phyloP scores from a whole-genome alignment of 2,797 vertebrate species.

The Paedocypris micromegethes region DNA sequence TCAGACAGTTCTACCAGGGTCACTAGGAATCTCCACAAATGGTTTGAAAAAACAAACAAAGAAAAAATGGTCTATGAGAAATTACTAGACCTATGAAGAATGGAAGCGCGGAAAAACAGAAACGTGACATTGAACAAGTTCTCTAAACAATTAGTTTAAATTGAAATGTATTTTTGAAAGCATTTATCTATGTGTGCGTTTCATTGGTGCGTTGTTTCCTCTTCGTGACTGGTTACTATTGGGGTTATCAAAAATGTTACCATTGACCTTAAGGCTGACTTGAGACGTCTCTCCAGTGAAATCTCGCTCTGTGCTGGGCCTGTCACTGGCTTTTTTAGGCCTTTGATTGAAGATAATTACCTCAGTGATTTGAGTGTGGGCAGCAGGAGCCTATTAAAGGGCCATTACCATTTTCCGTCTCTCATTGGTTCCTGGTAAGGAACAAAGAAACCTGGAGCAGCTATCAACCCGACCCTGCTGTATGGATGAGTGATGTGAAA shows the following conservation, averaged over 20 bases:
- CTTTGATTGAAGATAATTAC: conserved; percentile 58
- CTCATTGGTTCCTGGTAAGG: conserved; percentile 7
- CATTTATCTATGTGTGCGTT: no score
- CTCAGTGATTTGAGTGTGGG: conserved; percentile 47
- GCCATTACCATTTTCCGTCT: conserved; percentile 22
- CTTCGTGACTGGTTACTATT: no score
- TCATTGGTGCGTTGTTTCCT: no score
- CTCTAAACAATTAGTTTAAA: no score
- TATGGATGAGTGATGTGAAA: conserved; percentile 33
- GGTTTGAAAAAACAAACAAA: no score
- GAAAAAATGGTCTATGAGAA: no score
- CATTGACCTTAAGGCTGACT: neutral
- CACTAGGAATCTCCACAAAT: no score
- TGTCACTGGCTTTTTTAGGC: conserved; percentile 48
- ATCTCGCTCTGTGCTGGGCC: conserved; percentile 23
- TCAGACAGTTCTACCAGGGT: no score
- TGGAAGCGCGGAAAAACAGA: no score
- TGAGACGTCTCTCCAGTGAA: conserved; percentile 3
- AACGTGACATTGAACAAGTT: no score
- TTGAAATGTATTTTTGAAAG: no score
- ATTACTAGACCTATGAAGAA: no score
- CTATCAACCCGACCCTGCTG: conserved; percentile 14
- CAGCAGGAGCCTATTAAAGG: conserved; percentile 30
- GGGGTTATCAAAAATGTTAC: conserved; percentile 20
- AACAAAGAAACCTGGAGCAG: conserved; percentile 36